These are phyloP conservation scores for Macrophya annulata DNA, from an alignment of 2,888 invertebrate species.

Conservation along the genomic window DNA sequence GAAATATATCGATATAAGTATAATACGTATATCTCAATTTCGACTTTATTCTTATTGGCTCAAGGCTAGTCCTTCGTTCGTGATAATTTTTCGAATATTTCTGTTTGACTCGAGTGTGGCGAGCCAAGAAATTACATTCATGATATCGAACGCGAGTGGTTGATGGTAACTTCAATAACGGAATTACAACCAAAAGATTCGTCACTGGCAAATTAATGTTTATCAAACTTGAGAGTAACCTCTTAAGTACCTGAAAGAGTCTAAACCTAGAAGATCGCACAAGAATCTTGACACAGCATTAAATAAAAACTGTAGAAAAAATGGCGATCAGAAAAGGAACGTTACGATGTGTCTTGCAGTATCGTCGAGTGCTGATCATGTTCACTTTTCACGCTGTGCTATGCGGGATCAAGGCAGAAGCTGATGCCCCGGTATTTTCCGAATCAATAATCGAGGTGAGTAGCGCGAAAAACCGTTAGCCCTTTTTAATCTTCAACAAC, in stretches of 20 bases:
- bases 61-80: background rate
- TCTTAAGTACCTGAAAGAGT: too few relatives aligned
- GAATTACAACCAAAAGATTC: background rate
- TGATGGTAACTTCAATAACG: background rate
- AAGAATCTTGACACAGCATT: background rate
- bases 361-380: background rate
- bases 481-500: too few relatives aligned
- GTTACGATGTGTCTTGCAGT: background rate
- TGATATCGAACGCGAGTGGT: background rate
- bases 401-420: background rate
- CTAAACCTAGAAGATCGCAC: background rate
- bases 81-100: background rate
- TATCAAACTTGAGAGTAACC: background rate
- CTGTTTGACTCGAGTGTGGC: conserved; percentile 67
- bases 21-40: background rate
- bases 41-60: background rate
- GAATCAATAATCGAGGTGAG: background rate
- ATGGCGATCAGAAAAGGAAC: background rate
- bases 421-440: background rate
- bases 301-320: background rate
- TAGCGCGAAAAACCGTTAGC: background rate
- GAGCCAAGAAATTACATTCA: background rate
- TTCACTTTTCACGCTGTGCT: background rate
- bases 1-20: too few relatives aligned
- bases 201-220: background rate